These are phyloP conservation scores for Gephyroberyx darwinii DNA, from an alignment of 2,797 vertebrate genomes.

Conservation along the genomic window DNA sequence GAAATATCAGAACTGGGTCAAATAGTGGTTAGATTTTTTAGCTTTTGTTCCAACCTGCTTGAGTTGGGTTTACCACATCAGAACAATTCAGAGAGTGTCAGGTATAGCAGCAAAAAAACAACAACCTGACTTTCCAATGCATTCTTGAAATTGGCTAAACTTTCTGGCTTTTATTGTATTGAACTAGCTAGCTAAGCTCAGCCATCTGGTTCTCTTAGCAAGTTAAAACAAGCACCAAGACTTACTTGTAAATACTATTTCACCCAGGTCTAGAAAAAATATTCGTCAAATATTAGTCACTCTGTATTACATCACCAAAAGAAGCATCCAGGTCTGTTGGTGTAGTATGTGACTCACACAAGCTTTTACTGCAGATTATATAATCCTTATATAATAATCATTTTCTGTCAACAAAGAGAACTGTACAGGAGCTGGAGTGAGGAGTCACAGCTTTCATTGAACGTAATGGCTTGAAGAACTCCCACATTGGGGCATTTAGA, in stretches of 20 bases:
- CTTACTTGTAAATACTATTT: slow-evolving; percentile 24
- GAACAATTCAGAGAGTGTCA: slow-evolving; percentile 11
- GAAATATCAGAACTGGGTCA: slow-evolving; percentile 66
- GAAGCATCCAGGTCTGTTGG: slow-evolving; percentile 44
- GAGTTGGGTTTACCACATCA: slow-evolving; percentile 32
- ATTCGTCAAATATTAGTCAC: slow-evolving; percentile 43
- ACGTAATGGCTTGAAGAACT: slow-evolving; percentile 1
- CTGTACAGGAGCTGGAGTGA: slow-evolving; percentile 25
- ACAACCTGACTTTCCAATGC: slow-evolving; percentile 8
- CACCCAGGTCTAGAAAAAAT: slow-evolving; percentile 21
- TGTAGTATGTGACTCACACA: slow-evolving; percentile 52
- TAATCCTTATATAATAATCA: slow-evolving; percentile 67
- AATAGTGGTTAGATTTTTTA: slow-evolving; percentile 23
- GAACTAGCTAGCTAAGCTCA: slow-evolving; percentile 12
- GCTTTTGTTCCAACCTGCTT: slow-evolving; percentile 25
- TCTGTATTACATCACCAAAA: slow-evolving; percentile 30
- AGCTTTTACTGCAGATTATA: slow-evolving; percentile 52
- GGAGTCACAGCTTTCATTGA: slow-evolving; percentile 14
- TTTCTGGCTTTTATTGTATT: slow-evolving; percentile 2
- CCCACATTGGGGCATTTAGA: slow-evolving; percentile 3
- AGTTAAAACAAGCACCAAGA: slow-evolving; percentile 29
- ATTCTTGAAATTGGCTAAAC: slow-evolving; percentile 8
- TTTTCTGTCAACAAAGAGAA: slow-evolving; percentile 38
- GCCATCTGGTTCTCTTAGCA: slow-evolving; percentile 37
- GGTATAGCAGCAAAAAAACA: slow-evolving; percentile 27